phyloP scores from a whole-genome alignment of 2,888 invertebrate genomes.

The Acronicta psi region DNA sequence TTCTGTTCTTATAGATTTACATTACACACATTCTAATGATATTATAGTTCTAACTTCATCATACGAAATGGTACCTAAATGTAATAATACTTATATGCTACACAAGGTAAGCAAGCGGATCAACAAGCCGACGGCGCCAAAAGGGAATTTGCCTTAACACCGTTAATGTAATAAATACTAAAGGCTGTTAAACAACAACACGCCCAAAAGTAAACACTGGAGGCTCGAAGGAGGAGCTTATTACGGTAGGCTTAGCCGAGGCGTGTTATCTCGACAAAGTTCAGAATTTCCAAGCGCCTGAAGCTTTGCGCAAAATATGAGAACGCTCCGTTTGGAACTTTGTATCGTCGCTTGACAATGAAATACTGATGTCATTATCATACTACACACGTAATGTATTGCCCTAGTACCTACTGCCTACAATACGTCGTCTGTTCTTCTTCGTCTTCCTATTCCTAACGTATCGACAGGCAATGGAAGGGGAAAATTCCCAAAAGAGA shows the following conservation, averaged over 20 bases:
- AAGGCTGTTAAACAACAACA: slow-evolving; percentile 57
- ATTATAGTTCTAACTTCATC: no score
- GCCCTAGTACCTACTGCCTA: neutral
- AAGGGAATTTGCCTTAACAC: slow-evolving; percentile 20
- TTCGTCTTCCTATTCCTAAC: no score
- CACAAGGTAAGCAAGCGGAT: neutral
- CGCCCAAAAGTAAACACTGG: slow-evolving; percentile 57
- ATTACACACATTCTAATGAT: no score
- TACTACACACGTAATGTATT: slow-evolving; percentile 29
- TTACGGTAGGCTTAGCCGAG: slow-evolving; percentile 72
- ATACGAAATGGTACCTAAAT: no score
- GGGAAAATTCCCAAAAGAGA: no score
- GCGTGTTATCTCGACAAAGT: slow-evolving; percentile 79
- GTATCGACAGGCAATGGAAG: no score
- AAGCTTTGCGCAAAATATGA: slow-evolving; percentile 73
- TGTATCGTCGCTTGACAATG: slow-evolving; percentile 66
- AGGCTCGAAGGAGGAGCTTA: slow-evolving; percentile 62
- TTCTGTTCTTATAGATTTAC: no score
- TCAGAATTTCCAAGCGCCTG: slow-evolving; percentile 75
- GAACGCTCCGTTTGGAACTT: slow-evolving; percentile 56
- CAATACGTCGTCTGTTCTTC: neutral
- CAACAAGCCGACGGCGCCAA: neutral
- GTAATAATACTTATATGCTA: no score
- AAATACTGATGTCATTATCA: slow-evolving; percentile 63
- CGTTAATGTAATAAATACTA: slow-evolving; percentile 48